Conservation (phyloP, 2,797 vertebrate genomes). For the Meriones psammophilus region DNA sequence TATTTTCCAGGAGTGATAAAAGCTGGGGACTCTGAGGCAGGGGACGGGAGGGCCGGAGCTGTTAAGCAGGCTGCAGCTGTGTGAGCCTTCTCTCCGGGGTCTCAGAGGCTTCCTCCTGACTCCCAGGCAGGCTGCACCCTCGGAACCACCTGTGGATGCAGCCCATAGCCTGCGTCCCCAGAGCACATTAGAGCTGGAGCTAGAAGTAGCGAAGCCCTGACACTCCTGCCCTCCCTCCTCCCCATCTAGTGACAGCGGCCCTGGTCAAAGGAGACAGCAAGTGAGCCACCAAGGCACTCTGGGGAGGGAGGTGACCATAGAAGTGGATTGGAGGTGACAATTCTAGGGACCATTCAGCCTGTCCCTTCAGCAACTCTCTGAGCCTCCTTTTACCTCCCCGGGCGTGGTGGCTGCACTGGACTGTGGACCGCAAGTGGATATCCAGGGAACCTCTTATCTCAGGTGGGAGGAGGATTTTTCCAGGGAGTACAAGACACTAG, state of each 20-base stretch:
- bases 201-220: background rate
- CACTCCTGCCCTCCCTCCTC: too few species aligned
- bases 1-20: background rate
- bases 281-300: background rate
- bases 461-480: background rate
- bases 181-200: background rate
- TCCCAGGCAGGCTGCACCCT: too few species aligned
- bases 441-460: background rate
- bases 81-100: background rate
- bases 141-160: too few species aligned
- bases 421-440: background rate
- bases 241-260: background rate
- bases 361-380: background rate
- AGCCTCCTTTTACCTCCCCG: too few species aligned
- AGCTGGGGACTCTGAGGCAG: background rate
- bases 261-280: background rate
- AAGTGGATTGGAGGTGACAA: background rate
- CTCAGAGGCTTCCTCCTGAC: background rate
- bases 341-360: background rate
- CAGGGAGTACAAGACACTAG: background rate
- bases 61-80: background rate
- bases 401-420: background rate
- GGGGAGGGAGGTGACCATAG: too few species aligned
- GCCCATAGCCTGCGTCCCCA: too few species aligned
- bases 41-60: background rate